Percentiles rank a stretch among this genome's conserved stretches.
These are phyloP conservation scores for Cephus rjabovi DNA, from an alignment of 2,888 invertebrate species.

Conservation along the genomic window DNA sequence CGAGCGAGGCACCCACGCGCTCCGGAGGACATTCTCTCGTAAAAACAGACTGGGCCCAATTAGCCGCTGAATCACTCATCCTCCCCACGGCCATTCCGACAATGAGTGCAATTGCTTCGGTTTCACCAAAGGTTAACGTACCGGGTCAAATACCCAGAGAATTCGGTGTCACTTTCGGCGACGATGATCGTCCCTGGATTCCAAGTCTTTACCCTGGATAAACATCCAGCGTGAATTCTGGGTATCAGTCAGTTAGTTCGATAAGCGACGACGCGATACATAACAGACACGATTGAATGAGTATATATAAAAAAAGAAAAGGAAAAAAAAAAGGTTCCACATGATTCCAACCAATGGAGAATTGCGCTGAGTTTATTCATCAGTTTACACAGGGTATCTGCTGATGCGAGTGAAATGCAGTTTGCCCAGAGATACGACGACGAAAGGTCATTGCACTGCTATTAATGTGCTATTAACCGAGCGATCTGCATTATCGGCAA, in stretches of 20 bases:
- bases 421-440: constrained; percentile 43
- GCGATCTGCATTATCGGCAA: constrained; percentile 38
- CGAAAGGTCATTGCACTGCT: constrained; percentile 53
- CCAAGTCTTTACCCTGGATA: not conserved
- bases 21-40: constrained; percentile 7
- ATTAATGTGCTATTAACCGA: constrained; percentile 41
- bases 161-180: constrained; percentile 60
- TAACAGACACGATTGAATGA: not conserved
- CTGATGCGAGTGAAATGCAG: constrained; percentile 40
- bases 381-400: not conserved
- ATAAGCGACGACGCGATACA: not conserved
- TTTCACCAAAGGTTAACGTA: constrained; percentile 61
- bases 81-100: constrained; percentile 32
- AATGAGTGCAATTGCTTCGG: constrained; percentile 63
- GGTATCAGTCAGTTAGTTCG: not conserved
- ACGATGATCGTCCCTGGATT: constrained; percentile 4
- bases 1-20: constrained; percentile 8
- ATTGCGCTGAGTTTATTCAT: not conserved
- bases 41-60: constrained; percentile 42
- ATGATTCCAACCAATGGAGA: not conserved
- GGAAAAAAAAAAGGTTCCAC: not conserved
- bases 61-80: constrained; percentile 50
- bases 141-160: constrained; percentile 60
- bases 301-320: not conserved
- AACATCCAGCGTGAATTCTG: not conserved